These are phyloP conservation scores for Aromia moschata DNA, from an alignment of 2,888 invertebrate species.

Conservation along the genomic window DNA sequence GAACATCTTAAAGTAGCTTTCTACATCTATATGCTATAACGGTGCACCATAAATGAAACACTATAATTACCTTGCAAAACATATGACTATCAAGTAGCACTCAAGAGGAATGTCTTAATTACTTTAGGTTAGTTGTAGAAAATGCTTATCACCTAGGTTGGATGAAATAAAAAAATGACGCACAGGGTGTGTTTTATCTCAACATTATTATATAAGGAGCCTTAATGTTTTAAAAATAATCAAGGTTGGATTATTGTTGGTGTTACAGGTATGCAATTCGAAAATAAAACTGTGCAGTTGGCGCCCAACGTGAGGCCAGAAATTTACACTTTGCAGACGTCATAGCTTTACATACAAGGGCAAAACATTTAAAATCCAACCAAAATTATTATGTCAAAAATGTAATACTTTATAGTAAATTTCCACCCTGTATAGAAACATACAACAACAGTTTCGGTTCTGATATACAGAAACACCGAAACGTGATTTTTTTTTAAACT, in stretches of 20 bases:
- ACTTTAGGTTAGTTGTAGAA: constrained; percentile 19
- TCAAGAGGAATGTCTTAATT: constrained; percentile 32
- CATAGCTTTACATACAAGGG: neutral
- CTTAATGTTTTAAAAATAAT: neutral
- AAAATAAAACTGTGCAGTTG: neutral
- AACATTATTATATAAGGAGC: neutral
- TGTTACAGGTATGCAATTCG: neutral
- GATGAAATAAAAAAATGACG: constrained; percentile 8
- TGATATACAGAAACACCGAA: neutral
- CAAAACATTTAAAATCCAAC: neutral
- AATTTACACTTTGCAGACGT: neutral
- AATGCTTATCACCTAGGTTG: constrained; percentile 22
- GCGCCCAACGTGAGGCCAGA: neutral
- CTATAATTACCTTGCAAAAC: constrained; percentile 20
- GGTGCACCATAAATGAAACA: constrained; percentile 23
- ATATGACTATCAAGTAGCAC: constrained; percentile 33
- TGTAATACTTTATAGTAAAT: constrained; percentile 2
- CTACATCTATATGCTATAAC: constrained; percentile 15
- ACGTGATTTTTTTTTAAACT: constrained; percentile 21
- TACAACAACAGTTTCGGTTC: constrained; percentile 12
- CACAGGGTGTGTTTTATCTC: constrained; percentile 7
- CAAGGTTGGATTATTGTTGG: constrained; percentile 11
- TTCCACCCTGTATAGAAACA: constrained; percentile 20
- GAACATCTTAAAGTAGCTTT: constrained; percentile 9
- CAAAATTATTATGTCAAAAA: neutral